Evolutionary conservation across 2,888 invertebrate species (phyloP).

Genomic region (Bombyx huttoni): DNA sequence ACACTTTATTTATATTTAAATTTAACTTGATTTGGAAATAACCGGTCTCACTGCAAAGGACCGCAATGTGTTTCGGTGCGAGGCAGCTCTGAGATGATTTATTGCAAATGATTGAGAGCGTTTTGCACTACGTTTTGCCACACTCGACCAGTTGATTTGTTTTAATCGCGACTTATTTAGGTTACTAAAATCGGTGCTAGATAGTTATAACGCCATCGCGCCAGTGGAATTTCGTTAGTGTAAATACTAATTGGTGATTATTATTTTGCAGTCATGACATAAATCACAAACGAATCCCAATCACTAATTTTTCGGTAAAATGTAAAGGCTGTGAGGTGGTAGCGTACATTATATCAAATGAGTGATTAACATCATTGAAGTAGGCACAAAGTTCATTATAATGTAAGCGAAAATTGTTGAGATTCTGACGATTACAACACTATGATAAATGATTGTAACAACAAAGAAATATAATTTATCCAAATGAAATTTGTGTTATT

Average conservation of each 20-base stretch:
- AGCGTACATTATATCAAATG: not conserved
- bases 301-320: constrained; percentile 3
- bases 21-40: no score
- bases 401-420: constrained; percentile 50
- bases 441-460: constrained; percentile 52
- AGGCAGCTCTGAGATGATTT: not conserved
- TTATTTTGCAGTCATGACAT: not conserved
- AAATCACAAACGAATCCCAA: not conserved
- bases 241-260: not conserved
- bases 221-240: constrained; percentile 28
- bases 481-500: constrained; percentile 29
- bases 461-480: constrained; percentile 69
- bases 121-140: not conserved
- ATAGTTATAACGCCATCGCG: constrained; percentile 34
- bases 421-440: constrained; percentile 58
- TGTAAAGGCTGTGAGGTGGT: constrained; percentile 7
- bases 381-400: constrained; percentile 55
- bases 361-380: constrained; percentile 8
- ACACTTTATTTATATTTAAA: no score
- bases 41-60: no score
- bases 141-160: not conserved
- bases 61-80: not conserved
- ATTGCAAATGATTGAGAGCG: not conserved
- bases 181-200: constrained; percentile 52
- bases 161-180: constrained; percentile 22